Evolutionary conservation across 2,888 invertebrate genomes (phyloP).

Genomic region (Ectropis crepuscularia): DNA sequence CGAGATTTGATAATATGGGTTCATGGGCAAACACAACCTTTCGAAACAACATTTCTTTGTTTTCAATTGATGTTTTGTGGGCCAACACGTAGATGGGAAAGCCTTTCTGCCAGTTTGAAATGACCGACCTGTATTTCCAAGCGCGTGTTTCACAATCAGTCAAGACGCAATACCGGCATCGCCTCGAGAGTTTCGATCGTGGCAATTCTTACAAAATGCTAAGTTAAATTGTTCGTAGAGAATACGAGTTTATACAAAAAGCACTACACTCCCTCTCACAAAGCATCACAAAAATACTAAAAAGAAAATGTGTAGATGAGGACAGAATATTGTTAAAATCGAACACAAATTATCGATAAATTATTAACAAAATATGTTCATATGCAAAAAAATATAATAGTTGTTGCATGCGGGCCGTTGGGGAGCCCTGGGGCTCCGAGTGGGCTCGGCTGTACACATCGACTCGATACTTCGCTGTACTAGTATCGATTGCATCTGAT

Average conservation of each 20-base stretch:
- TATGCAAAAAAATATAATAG: slow-evolving; percentile 62
- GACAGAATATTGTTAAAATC: slow-evolving; percentile 69
- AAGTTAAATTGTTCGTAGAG: slow-evolving; percentile 47
- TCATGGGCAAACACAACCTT: no score
- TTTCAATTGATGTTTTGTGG: background rate
- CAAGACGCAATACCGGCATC: slow-evolving; percentile 15
- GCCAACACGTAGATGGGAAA: background rate
- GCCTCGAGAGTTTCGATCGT: slow-evolving; percentile 5
- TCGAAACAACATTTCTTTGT: no score
- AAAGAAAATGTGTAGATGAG: slow-evolving; percentile 65
- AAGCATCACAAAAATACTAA: slow-evolving; percentile 77
- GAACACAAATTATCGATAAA: slow-evolving; percentile 74
- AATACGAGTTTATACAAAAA: slow-evolving; percentile 49
- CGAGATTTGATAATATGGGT: background rate
- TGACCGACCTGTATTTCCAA: slow-evolving; percentile 10
- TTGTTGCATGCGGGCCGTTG: slow-evolving; percentile 48
- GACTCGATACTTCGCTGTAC: slow-evolving; percentile 56
- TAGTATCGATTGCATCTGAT: slow-evolving; percentile 53
- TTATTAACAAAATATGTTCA: slow-evolving; percentile 79
- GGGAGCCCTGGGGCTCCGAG: slow-evolving; percentile 35
- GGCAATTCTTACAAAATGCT: slow-evolving; percentile 46
- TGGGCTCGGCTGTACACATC: slow-evolving; percentile 43
- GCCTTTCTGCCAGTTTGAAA: background rate
- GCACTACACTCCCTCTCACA: slow-evolving; percentile 59
- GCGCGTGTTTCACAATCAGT: slow-evolving; percentile 15